These are phyloP conservation scores for Eriosoma lanigerum DNA, from an alignment of 1,140 invertebrate genomes.

Conservation along the genomic window DNA sequence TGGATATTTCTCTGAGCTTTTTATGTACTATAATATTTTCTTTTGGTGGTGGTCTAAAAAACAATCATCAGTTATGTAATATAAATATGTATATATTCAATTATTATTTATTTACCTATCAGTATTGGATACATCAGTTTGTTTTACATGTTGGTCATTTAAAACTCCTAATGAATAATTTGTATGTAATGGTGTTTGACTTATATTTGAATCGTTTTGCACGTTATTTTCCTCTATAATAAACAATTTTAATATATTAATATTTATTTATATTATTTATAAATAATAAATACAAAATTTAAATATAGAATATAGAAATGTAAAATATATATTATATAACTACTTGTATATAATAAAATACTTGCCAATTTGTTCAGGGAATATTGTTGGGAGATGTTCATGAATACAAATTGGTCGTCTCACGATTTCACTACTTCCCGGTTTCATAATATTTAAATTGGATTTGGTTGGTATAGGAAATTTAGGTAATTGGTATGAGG, in stretches of 20 bases:
- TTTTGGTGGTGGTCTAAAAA: background rate
- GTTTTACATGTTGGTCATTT: background rate
- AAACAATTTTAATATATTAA: background rate
- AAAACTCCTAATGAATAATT: background rate
- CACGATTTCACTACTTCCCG: constrained; percentile 86
- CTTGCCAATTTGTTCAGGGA: constrained; percentile 62
- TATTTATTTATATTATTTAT: no score
- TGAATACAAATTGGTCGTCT: constrained; percentile 86
- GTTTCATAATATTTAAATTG: constrained; percentile 80
- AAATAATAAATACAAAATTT: no score
- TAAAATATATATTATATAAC: background rate
- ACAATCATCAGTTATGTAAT: background rate
- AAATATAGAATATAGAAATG: no score
- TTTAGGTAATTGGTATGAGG: constrained; percentile 68
- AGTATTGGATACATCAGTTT: background rate
- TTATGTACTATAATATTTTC: constrained; percentile 57
- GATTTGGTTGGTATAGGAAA: constrained; percentile 77
- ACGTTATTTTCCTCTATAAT: background rate
- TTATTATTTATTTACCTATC: background rate
- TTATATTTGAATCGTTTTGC: background rate
- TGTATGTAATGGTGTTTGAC: background rate
- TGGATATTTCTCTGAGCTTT: constrained; percentile 84
- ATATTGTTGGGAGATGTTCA: constrained; percentile 90
- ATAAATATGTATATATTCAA: background rate
- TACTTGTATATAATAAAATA: background rate